Evolutionary conservation across 2,888 invertebrate genomes (phyloP).

Genomic region (Tortrix viridana): DNA sequence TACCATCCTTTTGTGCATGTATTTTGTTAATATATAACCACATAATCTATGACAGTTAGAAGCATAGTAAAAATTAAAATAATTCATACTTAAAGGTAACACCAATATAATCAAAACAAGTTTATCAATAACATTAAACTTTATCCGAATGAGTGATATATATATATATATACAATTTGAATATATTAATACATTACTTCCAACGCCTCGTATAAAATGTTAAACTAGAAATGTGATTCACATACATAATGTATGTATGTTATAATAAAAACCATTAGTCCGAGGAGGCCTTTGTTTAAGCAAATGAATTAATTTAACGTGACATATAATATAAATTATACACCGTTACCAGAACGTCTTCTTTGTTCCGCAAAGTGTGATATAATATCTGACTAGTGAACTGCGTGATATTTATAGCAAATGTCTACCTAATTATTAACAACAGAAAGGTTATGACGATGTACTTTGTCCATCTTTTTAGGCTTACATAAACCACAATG

Average conservation of each 20-base stretch:
- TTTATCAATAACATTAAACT: conserved; percentile 16
- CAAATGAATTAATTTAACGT: conserved; percentile 32
- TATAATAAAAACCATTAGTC: conserved; percentile 27
- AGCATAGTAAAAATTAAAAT: not conserved
- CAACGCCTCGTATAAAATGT: conserved; percentile 16
- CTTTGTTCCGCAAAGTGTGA: conserved; percentile 5
- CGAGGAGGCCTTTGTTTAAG: conserved; percentile 27
- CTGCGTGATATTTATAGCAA: too few relatives aligned
- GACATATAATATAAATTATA: conserved; percentile 17
- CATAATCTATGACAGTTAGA: too few relatives aligned
- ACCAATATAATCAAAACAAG: not conserved
- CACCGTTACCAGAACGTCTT: conserved; percentile 11
- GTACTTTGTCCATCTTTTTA: too few relatives aligned
- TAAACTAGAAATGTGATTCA: conserved; percentile 28
- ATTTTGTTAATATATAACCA: too few relatives aligned
- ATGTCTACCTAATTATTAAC: too few relatives aligned
- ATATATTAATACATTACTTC: conserved; percentile 29
- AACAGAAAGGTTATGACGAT: too few relatives aligned
- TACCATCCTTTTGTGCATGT: too few relatives aligned
- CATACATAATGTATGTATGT: conserved; percentile 34
- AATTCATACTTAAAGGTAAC: not conserved
- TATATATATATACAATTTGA: conserved; percentile 14
- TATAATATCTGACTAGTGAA: not conserved
- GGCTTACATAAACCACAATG: too few relatives aligned
- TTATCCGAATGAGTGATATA: conserved; percentile 18